Percentiles rank a stretch among this genome's conserved stretches.
Evolutionary conservation across 2,888 invertebrate genomes (phyloP).

Genomic region (Spisula solida): DNA sequence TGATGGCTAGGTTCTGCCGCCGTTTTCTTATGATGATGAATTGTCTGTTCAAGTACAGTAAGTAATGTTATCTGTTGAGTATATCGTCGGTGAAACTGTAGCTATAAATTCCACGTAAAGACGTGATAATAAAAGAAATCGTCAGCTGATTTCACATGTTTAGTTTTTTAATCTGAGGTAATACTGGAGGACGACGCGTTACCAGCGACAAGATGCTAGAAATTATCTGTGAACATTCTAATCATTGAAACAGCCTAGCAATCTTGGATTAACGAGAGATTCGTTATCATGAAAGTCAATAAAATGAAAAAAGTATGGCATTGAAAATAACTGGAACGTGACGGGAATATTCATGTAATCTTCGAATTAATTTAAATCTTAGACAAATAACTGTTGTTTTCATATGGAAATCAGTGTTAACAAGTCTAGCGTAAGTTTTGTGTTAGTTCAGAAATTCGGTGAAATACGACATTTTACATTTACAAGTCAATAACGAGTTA

Average conservation of each 20-base stretch:
- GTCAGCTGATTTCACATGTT: background rate
- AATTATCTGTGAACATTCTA: background rate
- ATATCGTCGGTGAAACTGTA: too few relatives aligned
- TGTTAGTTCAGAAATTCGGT: background rate
- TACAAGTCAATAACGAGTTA: background rate
- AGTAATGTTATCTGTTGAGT: too few relatives aligned
- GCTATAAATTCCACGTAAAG: background rate
- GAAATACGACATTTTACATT: background rate
- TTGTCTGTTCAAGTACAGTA: too few relatives aligned
- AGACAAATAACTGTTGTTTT: background rate
- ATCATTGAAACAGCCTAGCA: background rate
- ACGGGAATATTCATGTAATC: conserved; percentile 6
- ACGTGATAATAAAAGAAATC: background rate
- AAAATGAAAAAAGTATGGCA: background rate
- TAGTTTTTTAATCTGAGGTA: too few relatives aligned
- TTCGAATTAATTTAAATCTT: conserved; percentile 16
- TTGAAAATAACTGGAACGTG: conserved; percentile 9
- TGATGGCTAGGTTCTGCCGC: too few relatives aligned
- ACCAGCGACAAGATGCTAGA: background rate
- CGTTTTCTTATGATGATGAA: too few relatives aligned
- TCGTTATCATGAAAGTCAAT: background rate
- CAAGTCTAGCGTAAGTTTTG: background rate
- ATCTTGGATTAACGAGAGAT: background rate
- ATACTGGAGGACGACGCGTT: too few relatives aligned
- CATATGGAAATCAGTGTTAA: conserved; percentile 22